Conservation (phyloP, 2,888 invertebrate genomes). For the Metellina segmentata region DNA sequence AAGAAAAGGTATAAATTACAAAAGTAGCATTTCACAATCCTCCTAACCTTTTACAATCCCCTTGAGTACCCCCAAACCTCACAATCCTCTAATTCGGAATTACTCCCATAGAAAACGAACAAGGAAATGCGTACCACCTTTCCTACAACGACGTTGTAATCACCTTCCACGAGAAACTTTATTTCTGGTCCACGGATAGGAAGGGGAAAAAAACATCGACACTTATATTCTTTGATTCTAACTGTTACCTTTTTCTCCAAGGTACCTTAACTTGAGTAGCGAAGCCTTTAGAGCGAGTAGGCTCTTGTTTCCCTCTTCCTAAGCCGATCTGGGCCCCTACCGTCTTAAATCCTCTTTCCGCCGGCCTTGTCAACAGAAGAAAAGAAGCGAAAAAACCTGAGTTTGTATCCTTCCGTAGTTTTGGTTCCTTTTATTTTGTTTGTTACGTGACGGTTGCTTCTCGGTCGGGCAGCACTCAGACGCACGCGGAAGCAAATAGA, state of each 20-base stretch:
- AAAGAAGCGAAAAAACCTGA: not conserved
- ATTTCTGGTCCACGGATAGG: not conserved
- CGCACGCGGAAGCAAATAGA: no score
- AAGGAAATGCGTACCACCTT: no score
- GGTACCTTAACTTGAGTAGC: not conserved
- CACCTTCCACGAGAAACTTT: not conserved
- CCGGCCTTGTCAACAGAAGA: slow-evolving; percentile 6
- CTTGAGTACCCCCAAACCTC: no score
- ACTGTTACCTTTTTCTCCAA: not conserved
- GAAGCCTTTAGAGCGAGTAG: not conserved
- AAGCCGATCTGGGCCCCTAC: slow-evolving; percentile 26
- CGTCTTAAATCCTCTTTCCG: not conserved
- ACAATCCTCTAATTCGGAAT: no score
- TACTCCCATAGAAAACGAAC: no score
- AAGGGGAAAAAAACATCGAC: not conserved
- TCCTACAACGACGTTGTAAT: not conserved
- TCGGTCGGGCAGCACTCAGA: no score
- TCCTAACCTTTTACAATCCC: no score
- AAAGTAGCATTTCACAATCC: no score
- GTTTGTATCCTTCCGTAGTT: slow-evolving; percentile 6
- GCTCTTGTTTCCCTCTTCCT: slow-evolving; percentile 1
- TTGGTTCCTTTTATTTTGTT: not conserved
- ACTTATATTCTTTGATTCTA: not conserved
- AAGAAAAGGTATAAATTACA: no score
- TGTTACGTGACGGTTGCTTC: no score